Evolutionary conservation across 2,113 vertebrate species (phyloP).

Genomic region (Dinomys branickii): DNA sequence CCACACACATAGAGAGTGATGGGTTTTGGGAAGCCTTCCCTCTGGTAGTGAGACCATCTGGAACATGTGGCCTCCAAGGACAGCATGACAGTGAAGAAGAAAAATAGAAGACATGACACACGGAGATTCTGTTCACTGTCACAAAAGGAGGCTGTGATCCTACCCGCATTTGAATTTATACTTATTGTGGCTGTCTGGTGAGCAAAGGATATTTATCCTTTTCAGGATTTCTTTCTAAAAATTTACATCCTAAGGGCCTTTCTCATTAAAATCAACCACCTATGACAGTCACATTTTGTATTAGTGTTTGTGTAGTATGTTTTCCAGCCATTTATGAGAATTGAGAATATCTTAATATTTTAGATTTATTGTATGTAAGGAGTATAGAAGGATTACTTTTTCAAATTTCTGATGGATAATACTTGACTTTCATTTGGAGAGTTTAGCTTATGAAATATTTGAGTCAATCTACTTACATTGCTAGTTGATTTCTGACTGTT

Average conservation of each 20-base stretch:
- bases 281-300: neutral
- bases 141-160: neutral
- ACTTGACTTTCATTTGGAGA: neutral
- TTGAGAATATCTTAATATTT: neutral
- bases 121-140: neutral
- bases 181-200: neutral
- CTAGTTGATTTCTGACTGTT: neutral
- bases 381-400: neutral
- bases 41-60: constrained; percentile 57
- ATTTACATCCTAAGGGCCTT: neutral
- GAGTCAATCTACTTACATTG: neutral
- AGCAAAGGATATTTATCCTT: neutral
- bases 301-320: neutral
- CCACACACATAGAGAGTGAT: constrained; percentile 51
- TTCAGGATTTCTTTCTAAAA: neutral
- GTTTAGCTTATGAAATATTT: neutral
- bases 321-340: neutral
- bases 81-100: neutral
- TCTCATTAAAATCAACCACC: neutral
- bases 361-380: neutral
- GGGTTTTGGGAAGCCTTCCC: neutral
- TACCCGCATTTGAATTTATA: neutral
- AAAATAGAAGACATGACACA: neutral
- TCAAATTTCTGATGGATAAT: neutral
- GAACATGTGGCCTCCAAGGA: constrained; percentile 37